Evolutionary conservation across 2,888 invertebrate species (phyloP), one percentile per base, ranked within the genome.

Genomic region (Gortyna flavago): DNA sequence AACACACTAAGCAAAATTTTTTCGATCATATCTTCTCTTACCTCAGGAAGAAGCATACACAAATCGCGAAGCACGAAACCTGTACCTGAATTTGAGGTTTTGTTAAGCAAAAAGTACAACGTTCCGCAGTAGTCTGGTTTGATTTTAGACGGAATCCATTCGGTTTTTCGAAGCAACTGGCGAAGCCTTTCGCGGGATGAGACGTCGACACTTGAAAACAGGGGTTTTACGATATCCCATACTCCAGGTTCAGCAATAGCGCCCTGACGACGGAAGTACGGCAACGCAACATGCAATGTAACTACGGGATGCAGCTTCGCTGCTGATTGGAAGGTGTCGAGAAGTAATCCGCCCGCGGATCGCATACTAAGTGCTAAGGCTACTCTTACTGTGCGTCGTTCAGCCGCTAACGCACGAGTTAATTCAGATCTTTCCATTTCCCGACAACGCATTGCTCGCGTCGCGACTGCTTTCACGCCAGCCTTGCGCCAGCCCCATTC

Each of bases 391-490:
- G 94, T 92, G 3, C 90, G 90, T 8, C 85, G 88, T 86, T 91
- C 92, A 35, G 85, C 67, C 4, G 93, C 79, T 62, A 93, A 69
- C 9, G 92, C 78, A 61, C 91, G 80, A 8, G 72, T 74, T 8
- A 92, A 21, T 6, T 25, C 69, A 38, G 59, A 87, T 41, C 90
- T 70, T 41, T 92, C 89, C 1, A 70, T 76, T 38, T 75, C 76
- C 59, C 89, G 91, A 75, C 93, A 93, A 32, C 85, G 83, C 7
- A 91, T 78, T 4, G 91, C 83, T 69, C 87, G 90, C 74, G 94
- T 94, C 0, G 93, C 91, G 25, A 94, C 82, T 32, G 92, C 91
- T 81, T 94, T 95, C 5, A 90, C 91, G n/a, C 95, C 95, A 57
- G 90, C 74, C 67, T 82, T 72, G n/a, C 80, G 81, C 93, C 93